These are phyloP conservation scores for Trisateles emortualis DNA, from an alignment of 2,888 invertebrate genomes.

Conservation along the genomic window DNA sequence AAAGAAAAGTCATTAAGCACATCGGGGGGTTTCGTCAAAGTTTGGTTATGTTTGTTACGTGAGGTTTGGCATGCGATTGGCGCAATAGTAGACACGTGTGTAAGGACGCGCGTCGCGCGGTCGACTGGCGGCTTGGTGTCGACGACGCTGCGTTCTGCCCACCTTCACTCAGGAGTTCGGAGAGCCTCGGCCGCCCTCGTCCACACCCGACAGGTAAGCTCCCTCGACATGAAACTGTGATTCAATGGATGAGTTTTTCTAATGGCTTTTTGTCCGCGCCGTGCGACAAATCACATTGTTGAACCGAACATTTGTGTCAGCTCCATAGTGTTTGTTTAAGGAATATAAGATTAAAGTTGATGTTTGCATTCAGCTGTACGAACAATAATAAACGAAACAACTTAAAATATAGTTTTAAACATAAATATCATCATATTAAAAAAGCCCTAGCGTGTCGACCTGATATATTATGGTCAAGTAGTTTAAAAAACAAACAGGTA, in stretches of 20 bases:
- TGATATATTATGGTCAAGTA: too few relatives aligned
- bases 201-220: constrained; percentile 66
- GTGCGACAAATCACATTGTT: constrained; percentile 46
- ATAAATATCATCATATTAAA: too few relatives aligned
- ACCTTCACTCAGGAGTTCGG: constrained; percentile 53
- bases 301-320: constrained; percentile 44
- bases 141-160: constrained; percentile 40
- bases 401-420: too few relatives aligned
- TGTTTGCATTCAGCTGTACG: constrained; percentile 18
- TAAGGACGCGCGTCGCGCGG: constrained; percentile 63
- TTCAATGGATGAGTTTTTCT: constrained; percentile 55
- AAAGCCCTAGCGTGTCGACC: too few relatives aligned
- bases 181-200: constrained; percentile 59
- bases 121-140: constrained; percentile 59
- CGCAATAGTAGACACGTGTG: constrained; percentile 43
- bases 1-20: constrained; percentile 28
- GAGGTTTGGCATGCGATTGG: constrained; percentile 53
- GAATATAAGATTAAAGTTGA: constrained; percentile 40
- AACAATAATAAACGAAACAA: too few relatives aligned
- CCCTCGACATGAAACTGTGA: constrained; percentile 52
- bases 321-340: constrained; percentile 39
- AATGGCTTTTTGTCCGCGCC: constrained; percentile 46
- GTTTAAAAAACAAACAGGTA: too few relatives aligned
- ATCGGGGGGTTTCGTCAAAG: constrained; percentile 45
- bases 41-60: constrained; percentile 57